Conservation (phyloP, 2,888 invertebrate genomes). For the Drosophila picticornis region DNA sequence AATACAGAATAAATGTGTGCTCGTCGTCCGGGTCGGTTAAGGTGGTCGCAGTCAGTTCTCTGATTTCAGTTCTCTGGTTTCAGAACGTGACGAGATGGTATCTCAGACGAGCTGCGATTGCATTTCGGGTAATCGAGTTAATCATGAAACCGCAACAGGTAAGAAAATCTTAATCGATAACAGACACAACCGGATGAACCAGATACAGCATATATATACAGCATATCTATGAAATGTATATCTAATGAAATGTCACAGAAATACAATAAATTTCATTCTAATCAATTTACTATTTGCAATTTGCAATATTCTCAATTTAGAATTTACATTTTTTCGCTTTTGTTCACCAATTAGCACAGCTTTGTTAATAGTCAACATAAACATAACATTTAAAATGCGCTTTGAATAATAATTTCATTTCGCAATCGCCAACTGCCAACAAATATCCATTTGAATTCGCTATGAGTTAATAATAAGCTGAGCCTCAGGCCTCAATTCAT, state of each 20-base stretch:
- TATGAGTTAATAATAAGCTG: neutral
- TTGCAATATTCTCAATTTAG: neutral
- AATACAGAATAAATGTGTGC: constrained; percentile 11
- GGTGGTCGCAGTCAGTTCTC: constrained; percentile 3
- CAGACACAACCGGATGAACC: neutral
- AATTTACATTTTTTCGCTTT: neutral
- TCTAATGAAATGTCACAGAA: neutral
- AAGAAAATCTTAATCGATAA: neutral
- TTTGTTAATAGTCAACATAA: neutral
- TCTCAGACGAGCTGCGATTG: constrained; percentile 16
- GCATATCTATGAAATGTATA: neutral
- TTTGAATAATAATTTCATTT: neutral
- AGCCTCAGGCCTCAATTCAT: neutral
- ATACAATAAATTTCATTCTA: neutral
- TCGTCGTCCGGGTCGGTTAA: constrained; percentile 3
- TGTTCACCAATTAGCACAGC: constrained; percentile 16
- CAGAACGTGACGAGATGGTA: constrained; percentile 43
- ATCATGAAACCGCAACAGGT: constrained; percentile 1
- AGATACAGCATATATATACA: too few relatives aligned
- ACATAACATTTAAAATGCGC: constrained; percentile 6
- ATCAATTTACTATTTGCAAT: neutral
- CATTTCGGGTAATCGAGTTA: constrained; percentile 21
- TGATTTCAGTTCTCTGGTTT: constrained; percentile 12
- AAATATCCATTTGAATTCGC: neutral
- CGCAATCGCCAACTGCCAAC: neutral